Percentiles rank a stretch among this genome's conserved stretches.
Evolutionary conservation across 2,888 invertebrate genomes (phyloP).

Genomic region (Xestia c-nigrum): DNA sequence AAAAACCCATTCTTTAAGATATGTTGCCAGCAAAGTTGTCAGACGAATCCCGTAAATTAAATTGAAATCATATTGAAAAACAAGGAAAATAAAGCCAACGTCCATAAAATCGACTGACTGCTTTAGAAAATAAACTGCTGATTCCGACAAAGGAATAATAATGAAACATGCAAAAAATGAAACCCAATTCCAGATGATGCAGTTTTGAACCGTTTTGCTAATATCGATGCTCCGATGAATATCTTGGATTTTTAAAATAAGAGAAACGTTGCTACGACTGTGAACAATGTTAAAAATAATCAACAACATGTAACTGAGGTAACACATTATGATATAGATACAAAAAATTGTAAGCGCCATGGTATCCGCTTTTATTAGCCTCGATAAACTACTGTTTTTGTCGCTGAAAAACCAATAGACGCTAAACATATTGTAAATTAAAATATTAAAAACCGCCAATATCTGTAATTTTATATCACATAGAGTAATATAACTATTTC

Average conservation of each 20-base stretch:
- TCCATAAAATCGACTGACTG: neutral
- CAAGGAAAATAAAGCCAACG: rapidly evolving
- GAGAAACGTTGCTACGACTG: constrained; percentile 7
- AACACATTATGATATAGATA: neutral
- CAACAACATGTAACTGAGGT: neutral
- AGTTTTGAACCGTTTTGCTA: neutral
- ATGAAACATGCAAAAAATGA: neutral
- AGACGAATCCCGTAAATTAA: constrained; percentile 19
- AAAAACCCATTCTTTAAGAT: neutral
- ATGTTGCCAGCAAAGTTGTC: neutral
- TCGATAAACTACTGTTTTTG: rapidly evolving
- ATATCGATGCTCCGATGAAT: constrained; percentile 1
- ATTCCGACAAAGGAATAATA: neutral
- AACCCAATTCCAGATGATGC: constrained; percentile 23
- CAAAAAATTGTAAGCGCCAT: neutral
- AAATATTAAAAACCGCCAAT: neutral
- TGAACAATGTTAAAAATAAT: constrained; percentile 10
- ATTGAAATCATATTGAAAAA: constrained; percentile 10
- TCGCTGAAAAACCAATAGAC: neutral
- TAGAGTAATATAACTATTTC: neutral
- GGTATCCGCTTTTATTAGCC: rapidly evolving
- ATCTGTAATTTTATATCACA: constrained; percentile 5
- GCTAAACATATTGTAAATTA: neutral
- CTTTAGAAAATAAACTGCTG: neutral
- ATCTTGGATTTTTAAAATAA: constrained; percentile 26